These are phyloP conservation scores for Meleagris gallopavo DNA, from an alignment of 2,113 vertebrate genomes.

Conservation along the genomic window DNA sequence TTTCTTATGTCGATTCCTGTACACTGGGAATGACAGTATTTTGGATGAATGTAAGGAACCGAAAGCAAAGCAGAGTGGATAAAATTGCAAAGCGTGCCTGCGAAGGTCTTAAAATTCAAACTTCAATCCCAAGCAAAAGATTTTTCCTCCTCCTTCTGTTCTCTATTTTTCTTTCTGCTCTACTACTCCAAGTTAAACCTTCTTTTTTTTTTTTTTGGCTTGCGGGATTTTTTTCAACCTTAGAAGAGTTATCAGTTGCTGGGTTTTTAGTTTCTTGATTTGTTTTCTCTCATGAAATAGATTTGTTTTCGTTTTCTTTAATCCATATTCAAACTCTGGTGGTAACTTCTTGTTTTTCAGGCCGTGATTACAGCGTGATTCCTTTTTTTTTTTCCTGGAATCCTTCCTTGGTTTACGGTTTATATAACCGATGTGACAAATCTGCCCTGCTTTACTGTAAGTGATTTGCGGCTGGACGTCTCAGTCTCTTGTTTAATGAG, in stretches of 20 bases:
- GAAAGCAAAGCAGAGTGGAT: neutral
- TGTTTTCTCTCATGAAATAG: neutral
- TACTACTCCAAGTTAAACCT: neutral
- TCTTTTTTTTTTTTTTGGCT: neutral
- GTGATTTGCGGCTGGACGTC: neutral
- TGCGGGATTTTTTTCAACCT: neutral
- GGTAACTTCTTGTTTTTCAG: neutral
- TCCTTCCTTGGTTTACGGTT: constrained; percentile 8
- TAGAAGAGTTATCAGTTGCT: neutral
- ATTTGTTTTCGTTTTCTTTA: neutral
- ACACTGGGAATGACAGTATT: neutral
- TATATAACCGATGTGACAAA: neutral
- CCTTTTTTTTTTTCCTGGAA: constrained; percentile 4
- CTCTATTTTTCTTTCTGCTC: neutral
- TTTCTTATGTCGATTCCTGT: neutral
- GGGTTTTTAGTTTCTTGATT: neutral
- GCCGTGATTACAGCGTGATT: neutral
- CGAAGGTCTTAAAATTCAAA: neutral
- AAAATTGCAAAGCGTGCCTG: neutral
- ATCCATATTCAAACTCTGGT: neutral
- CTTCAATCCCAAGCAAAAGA: neutral
- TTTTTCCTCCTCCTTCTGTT: neutral
- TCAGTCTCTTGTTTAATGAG: neutral
- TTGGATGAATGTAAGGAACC: neutral
- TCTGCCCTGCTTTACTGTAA: neutral